Percentiles rank a stretch among this genome's conserved stretches.
These are phyloP conservation scores for Tarsius wallacei DNA, from an alignment of 2,797 vertebrate genomes.

Conservation along the genomic window DNA sequence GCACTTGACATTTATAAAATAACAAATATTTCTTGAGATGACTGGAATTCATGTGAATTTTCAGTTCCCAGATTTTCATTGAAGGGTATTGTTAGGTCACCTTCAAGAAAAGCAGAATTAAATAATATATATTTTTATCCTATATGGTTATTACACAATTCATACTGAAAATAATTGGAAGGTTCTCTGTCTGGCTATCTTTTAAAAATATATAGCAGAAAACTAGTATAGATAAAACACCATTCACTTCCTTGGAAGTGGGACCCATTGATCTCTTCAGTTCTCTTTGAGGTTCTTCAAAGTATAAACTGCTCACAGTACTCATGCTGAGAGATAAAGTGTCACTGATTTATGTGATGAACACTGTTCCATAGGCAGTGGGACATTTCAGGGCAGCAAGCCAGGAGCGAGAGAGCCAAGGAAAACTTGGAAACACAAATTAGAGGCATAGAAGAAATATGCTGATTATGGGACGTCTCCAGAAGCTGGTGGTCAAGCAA, in stretches of 20 bases:
- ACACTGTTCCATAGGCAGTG: not conserved
- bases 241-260: slow-evolving; percentile 50
- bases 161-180: not conserved
- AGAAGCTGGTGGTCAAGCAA: slow-evolving; percentile 19
- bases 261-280: slow-evolving; percentile 22
- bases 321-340: slow-evolving; percentile 59
- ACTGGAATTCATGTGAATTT: not conserved
- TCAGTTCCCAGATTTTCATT: slow-evolving; percentile 5
- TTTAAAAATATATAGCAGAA: not conserved
- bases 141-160: not conserved
- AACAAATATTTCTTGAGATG: not conserved
- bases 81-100: not conserved
- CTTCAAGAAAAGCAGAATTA: slow-evolving; percentile 9
- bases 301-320: slow-evolving; percentile 36
- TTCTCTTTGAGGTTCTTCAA: slow-evolving; percentile 68
- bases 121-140: not conserved
- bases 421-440: slow-evolving; percentile 64
- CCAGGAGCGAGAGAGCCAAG: slow-evolving; percentile 10
- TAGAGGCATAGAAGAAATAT: slow-evolving; percentile 23
- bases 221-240: slow-evolving; percentile 12
- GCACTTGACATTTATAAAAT: not conserved
- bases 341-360: slow-evolving; percentile 59
- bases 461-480: not conserved
- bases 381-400: slow-evolving; percentile 52
- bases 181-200: not conserved